These are phyloP conservation scores for Camponotus vicinus DNA, from an alignment of 1,140 invertebrate genomes.

Conservation along the genomic window DNA sequence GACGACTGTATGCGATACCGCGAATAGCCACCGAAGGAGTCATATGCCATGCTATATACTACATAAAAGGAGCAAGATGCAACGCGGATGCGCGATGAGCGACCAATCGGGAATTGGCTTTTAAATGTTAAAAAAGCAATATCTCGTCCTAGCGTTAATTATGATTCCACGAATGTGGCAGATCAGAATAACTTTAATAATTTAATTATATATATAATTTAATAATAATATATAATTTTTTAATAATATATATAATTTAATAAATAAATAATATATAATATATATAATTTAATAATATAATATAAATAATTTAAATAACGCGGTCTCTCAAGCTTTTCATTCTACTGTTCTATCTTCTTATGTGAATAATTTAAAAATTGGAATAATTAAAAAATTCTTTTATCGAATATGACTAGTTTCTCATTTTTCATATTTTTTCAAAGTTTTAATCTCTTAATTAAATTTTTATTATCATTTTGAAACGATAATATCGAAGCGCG, in stretches of 20 bases:
- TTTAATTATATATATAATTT: no score
- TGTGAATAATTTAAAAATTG: background rate
- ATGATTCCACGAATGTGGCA: no score
- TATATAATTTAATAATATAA: no score
- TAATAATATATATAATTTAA: no score
- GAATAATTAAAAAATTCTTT: no score
- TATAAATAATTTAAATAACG: background rate
- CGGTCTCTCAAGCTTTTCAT: background rate
- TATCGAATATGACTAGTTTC: background rate
- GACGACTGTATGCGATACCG: background rate
- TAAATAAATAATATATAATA: no score
- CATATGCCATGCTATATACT: background rate
- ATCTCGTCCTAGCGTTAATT: background rate
- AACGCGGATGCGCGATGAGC: conserved; percentile 18
- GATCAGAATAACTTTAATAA: background rate
- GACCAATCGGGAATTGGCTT: background rate
- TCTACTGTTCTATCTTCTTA: background rate
- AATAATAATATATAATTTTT: no score
- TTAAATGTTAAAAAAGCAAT: conserved; percentile 9
- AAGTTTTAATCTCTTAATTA: background rate
- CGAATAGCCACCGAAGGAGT: background rate
- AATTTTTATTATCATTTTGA: background rate
- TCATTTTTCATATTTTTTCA: background rate
- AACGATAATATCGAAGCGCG: no score
- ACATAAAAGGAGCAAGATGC: conserved; percentile 7